Evolutionary conservation across 2,797 vertebrate genomes (phyloP).

Genomic region (Anguilla anguilla): DNA sequence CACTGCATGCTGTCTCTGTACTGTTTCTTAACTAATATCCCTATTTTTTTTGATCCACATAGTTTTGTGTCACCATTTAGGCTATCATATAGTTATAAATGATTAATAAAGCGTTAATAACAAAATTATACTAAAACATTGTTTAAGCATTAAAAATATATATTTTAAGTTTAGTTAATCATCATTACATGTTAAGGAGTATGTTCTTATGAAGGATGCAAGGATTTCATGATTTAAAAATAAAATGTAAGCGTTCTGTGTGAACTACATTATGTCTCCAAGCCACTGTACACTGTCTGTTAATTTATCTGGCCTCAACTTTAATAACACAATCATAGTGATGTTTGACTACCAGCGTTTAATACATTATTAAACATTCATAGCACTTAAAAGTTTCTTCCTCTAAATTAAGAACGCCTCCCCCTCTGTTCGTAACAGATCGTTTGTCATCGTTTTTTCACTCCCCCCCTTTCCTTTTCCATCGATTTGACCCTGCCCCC

Average conservation of each 20-base stretch:
- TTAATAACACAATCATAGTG: neutral
- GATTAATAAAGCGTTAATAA: no score
- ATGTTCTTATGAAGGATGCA: neutral
- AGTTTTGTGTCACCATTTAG: no score
- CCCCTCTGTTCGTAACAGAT: neutral
- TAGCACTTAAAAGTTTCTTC: no score
- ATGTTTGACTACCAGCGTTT: neutral
- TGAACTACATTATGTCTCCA: neutral
- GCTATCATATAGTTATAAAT: no score
- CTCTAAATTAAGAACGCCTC: neutral
- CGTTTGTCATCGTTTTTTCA: neutral
- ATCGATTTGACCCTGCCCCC: neutral
- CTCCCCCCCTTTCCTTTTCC: neutral
- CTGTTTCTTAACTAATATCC: neutral
- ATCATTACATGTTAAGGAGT: neutral
- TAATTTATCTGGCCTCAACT: neutral
- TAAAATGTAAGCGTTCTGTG: neutral
- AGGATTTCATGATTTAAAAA: neutral
- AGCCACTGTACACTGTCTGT: neutral
- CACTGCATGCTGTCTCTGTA: neutral
- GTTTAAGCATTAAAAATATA: neutral
- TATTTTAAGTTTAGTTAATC: neutral
- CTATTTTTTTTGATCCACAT: no score
- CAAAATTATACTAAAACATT: neutral
- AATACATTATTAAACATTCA: neutral